Evolutionary conservation across 1,140 invertebrate genomes (phyloP).

Genomic region (Saccostrea glomerata): DNA sequence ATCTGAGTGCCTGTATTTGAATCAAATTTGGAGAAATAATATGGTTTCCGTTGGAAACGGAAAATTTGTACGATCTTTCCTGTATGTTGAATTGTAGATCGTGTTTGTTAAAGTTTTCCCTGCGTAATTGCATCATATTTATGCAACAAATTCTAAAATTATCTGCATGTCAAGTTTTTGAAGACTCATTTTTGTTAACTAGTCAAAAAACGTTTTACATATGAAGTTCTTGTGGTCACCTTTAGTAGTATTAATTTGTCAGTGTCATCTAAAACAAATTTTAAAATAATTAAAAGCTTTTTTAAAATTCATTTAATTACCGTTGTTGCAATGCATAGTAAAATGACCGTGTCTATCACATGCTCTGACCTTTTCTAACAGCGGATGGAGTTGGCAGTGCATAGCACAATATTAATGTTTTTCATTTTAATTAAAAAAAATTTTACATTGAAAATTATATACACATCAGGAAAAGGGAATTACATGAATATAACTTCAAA

Average conservation of each 20-base stretch:
- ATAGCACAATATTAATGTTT: too few relatives aligned
- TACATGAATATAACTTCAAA: too few relatives aligned
- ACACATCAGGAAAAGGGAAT: too few relatives aligned
- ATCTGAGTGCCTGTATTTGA: too few relatives aligned
- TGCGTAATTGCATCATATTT: too few relatives aligned
- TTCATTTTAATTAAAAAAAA: too few relatives aligned
- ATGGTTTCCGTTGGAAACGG: too few relatives aligned
- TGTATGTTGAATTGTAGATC: too few relatives aligned
- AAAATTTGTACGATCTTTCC: too few relatives aligned
- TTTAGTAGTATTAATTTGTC: background rate
- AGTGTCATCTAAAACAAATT: conserved; percentile 18
- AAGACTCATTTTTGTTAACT: background rate
- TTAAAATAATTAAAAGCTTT: conserved; percentile 5
- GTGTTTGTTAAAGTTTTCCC: too few relatives aligned
- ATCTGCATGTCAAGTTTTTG: background rate
- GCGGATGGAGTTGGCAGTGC: background rate
- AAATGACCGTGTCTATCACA: background rate
- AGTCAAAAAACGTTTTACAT: background rate
- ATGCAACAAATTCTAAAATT: background rate
- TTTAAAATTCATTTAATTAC: conserved; percentile 4
- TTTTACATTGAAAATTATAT: too few relatives aligned
- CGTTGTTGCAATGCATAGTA: background rate
- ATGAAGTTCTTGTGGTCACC: background rate
- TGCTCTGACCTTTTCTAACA: background rate
- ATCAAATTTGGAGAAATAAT: too few relatives aligned